Conservation (phyloP, 2,888 invertebrate species). For the Harpagoxenus sublaevis region DNA sequence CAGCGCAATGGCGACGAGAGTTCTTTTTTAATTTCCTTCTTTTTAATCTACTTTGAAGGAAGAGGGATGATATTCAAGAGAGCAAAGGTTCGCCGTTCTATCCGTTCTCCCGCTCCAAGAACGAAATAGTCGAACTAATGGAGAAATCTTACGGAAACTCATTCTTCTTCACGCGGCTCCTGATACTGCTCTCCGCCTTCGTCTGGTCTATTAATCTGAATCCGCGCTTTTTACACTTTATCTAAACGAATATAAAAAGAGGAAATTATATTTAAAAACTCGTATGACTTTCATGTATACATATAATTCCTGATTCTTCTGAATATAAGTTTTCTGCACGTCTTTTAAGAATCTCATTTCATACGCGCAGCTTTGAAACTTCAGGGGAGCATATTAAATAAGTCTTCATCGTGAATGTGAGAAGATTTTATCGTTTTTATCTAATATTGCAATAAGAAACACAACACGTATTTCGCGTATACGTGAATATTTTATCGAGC, state of each 20-base stretch:
- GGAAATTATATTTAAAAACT: background rate
- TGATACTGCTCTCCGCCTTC: background rate
- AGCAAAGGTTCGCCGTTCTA: background rate
- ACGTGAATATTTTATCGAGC: background rate
- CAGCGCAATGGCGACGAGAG: background rate
- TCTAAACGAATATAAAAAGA: background rate
- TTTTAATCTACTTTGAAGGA: background rate
- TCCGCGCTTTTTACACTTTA: background rate
- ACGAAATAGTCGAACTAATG: background rate
- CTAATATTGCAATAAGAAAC: background rate
- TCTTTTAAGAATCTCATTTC: background rate
- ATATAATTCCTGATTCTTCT: background rate
- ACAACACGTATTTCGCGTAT: background rate
- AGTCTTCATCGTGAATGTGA: background rate
- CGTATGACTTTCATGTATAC: background rate
- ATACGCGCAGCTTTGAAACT: background rate
- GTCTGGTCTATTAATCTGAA: constrained; percentile 19
- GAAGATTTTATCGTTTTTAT: background rate
- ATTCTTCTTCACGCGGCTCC: background rate
- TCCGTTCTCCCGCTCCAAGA: background rate
- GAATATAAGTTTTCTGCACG: background rate
- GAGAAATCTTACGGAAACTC: constrained; percentile 29
- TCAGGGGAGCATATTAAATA: background rate
- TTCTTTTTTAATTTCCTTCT: constrained; percentile 28
- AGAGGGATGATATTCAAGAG: background rate